Percentiles rank a stretch among this genome's conserved stretches.
Conservation (phyloP, 2,797 vertebrate genomes). For the Rachycentron canadum region DNA sequence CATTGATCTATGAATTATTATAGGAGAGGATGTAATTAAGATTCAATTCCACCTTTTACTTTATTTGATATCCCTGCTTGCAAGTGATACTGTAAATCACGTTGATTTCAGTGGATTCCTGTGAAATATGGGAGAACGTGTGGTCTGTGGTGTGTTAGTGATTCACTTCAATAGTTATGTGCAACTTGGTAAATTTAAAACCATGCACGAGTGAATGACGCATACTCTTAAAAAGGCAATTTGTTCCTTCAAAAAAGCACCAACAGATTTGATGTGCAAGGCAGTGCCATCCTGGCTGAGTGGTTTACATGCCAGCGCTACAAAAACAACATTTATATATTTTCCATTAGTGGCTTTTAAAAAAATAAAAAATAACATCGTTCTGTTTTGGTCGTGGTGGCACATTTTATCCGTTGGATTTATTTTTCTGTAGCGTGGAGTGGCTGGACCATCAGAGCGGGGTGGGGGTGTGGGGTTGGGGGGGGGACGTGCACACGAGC, state of each 20-base stretch:
- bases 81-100: neutral
- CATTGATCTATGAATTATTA: neutral
- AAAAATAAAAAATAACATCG: neutral
- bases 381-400: neutral
- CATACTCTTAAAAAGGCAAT: neutral
- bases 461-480: conserved; percentile 8
- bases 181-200: neutral
- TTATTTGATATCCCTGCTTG: neutral
- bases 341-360: neutral
- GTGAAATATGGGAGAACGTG: neutral
- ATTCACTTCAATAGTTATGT: neutral
- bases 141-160: neutral
- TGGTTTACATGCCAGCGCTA: neutral
- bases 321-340: neutral
- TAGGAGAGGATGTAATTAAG: neutral
- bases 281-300: neutral
- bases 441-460: conserved; percentile 6
- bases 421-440: neutral
- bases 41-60: neutral
- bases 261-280: neutral
- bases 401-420: neutral
- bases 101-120: neutral
- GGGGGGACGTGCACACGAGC: conserved; percentile 1
- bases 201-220: no score
- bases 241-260: neutral